Evolutionary conservation across 2,113 vertebrate species (phyloP).

Genomic region (Saimiri boliviensis): DNA sequence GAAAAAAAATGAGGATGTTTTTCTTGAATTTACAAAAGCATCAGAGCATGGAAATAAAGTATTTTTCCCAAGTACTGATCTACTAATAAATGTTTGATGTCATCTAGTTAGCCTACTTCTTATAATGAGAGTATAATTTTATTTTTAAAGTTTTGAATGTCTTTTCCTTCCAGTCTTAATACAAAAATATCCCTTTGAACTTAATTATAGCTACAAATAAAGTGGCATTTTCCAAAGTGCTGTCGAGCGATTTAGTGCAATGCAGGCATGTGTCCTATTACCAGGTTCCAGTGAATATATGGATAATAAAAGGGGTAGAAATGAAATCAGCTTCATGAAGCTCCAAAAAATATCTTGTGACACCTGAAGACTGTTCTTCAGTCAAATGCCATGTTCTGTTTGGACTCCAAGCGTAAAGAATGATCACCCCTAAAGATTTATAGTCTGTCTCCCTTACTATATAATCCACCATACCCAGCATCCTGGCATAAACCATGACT

Average conservation of each 20-base stretch:
- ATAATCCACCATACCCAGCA: not conserved
- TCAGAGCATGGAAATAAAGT: not conserved
- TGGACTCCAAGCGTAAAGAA: not conserved
- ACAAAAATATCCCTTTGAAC: constrained; percentile 14
- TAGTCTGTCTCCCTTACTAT: not conserved
- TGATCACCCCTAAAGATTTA: not conserved
- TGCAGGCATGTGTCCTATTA: not conserved
- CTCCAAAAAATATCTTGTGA: not conserved
- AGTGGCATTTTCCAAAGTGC: not conserved
- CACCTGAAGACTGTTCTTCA: not conserved
- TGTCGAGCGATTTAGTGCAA: not conserved
- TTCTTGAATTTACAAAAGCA: constrained; percentile 1
- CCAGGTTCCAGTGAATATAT: not conserved
- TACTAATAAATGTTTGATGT: not conserved
- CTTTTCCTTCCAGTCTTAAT: not conserved
- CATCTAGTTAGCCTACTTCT: not conserved
- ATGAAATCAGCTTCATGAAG: not conserved
- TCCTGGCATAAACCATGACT: not conserved
- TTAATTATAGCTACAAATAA: not conserved
- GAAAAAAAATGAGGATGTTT: constrained; percentile 11
- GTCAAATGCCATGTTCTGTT: not conserved
- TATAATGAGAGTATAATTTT: not conserved
- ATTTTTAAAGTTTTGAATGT: not conserved
- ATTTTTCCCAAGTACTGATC: not conserved
- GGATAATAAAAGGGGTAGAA: not conserved